These are phyloP conservation scores for Littorina saxatilis DNA, from an alignment of 1,140 invertebrate species.

Conservation along the genomic window DNA sequence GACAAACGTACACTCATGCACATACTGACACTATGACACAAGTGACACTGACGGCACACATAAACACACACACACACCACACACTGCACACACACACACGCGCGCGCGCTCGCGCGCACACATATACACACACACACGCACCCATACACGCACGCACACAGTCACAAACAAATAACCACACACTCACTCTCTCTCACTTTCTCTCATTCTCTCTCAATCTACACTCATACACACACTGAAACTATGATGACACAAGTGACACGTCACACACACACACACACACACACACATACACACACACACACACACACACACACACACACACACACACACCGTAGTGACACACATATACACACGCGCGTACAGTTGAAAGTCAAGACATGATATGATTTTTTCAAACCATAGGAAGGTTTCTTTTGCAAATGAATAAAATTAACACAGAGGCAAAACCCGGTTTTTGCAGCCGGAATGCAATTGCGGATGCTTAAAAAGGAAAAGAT, in stretches of 20 bases:
- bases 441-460: no score
- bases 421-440: no score
- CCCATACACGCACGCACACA: conserved; percentile 14
- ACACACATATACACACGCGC: not conserved
- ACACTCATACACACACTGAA: conserved; percentile 19
- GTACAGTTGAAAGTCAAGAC: no score
- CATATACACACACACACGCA: not conserved
- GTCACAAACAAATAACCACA: not conserved
- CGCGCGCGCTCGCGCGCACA: not conserved
- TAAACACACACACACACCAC: conserved; percentile 8
- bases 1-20: not conserved
- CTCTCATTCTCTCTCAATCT: no score
- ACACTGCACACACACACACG: not conserved
- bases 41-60: not conserved
- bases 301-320: no score
- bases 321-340: no score
- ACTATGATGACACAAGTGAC: no score
- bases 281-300: not conserved
- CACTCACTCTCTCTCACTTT: no score
- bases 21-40: not conserved
- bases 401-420: no score
- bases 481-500: no score
- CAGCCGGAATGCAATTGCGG: no score
- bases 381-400: no score
- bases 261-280: conserved; percentile 9